Conservation (phyloP, 1,140 invertebrate genomes). For the Tribolium madens region DNA sequence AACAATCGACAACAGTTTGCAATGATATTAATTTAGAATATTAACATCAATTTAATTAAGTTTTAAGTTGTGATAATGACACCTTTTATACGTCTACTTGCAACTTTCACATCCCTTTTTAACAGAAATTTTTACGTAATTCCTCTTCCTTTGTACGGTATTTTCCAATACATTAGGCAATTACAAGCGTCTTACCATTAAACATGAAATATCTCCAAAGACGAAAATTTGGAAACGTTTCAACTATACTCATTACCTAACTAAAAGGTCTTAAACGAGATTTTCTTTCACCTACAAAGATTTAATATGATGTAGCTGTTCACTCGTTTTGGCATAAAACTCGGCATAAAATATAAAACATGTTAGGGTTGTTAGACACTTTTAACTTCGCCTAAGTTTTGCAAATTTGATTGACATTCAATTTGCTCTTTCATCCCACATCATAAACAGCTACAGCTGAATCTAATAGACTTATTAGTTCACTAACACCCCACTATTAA, state of each 20-base stretch:
- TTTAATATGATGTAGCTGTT: constrained; percentile 3
- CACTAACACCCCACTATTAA: too few relatives aligned
- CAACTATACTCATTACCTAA: constrained; percentile 6
- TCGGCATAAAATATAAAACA: constrained; percentile 1
- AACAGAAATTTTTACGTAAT: constrained; percentile 12
- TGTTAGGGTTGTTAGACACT: neutral
- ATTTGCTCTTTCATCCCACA: neutral
- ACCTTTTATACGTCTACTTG: neutral
- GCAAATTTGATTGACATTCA: neutral
- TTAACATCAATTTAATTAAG: neutral
- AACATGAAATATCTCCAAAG: constrained; percentile 20
- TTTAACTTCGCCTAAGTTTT: neutral
- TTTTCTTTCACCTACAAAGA: neutral
- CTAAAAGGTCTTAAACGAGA: constrained; percentile 5
- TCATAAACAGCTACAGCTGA: neutral
- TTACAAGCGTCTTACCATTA: constrained; percentile 21
- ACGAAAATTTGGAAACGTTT: constrained; percentile 17
- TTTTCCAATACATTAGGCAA: constrained; percentile 13
- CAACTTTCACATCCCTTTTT: neutral
- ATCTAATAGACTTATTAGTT: neutral
- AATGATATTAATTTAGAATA: neutral
- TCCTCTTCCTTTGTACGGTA: neutral
- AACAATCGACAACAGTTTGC: neutral
- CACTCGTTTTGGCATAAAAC: neutral
- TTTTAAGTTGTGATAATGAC: neutral